These are phyloP conservation scores for Corythornis cristatus DNA, from an alignment of 2,113 vertebrate genomes.

Conservation along the genomic window DNA sequence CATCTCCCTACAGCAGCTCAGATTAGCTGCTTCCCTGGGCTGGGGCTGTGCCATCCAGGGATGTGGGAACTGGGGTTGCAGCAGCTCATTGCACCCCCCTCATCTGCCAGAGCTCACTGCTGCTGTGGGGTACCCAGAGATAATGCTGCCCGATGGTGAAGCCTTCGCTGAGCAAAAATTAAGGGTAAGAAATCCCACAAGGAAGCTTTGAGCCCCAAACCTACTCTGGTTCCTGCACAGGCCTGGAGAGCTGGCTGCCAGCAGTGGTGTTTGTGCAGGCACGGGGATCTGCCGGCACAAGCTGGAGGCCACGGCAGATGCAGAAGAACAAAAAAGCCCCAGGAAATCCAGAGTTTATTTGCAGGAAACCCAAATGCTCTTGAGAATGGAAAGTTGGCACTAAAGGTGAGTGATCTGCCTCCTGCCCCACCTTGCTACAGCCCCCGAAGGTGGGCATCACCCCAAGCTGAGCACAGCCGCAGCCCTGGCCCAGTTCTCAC, in stretches of 20 bases:
- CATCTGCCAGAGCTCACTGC: neutral
- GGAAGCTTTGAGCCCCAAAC: neutral
- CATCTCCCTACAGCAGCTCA: neutral
- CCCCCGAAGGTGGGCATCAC: accelerated
- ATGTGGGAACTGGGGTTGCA: neutral
- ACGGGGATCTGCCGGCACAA: neutral
- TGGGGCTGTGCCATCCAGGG: neutral
- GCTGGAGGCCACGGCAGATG: neutral
- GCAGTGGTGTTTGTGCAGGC: neutral
- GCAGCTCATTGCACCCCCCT: neutral
- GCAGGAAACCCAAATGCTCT: neutral
- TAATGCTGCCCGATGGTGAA: neutral
- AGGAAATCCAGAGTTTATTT: constrained; percentile 21
- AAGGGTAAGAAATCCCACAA: neutral
- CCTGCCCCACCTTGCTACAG: neutral
- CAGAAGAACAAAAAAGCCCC: neutral
- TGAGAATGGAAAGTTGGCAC: neutral
- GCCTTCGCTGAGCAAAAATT: neutral
- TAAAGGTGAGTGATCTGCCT: neutral
- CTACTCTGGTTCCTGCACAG: neutral
- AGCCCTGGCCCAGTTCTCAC: accelerated
- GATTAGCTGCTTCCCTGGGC: neutral
- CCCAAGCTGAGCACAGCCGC: accelerated
- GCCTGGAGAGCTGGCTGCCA: neutral
- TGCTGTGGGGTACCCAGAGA: neutral